Percentiles rank a stretch among this genome's conserved stretches.
These are phyloP conservation scores for Varanus komodoensis DNA, from an alignment of 2,113 vertebrate genomes.

Conservation along the genomic window DNA sequence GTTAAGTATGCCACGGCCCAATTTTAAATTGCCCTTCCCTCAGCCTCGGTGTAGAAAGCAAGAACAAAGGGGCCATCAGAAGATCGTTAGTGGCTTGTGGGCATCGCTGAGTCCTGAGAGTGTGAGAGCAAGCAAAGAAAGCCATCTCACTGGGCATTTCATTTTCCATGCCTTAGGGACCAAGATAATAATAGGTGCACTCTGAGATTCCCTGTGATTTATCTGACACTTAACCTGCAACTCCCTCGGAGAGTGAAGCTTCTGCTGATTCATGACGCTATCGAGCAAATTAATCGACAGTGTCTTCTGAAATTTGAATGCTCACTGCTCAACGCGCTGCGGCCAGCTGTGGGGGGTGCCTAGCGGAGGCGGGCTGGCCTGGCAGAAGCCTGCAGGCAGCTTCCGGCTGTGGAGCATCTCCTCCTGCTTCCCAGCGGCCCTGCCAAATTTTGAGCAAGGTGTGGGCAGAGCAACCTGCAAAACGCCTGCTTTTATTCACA, in stretches of 20 bases:
- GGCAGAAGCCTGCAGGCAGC: not conserved
- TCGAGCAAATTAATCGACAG: conserved; percentile 75
- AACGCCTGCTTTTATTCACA: too few relatives aligned
- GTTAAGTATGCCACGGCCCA: not conserved
- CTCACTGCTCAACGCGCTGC: conserved; percentile 44
- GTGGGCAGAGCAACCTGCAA: too few relatives aligned
- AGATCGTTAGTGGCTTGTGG: too few relatives aligned
- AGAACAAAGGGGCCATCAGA: not conserved
- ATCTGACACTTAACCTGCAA: conserved; percentile 68
- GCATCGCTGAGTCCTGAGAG: not conserved
- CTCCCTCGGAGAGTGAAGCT: conserved; percentile 65
- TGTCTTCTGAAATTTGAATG: conserved; percentile 52
- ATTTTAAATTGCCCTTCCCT: not conserved
- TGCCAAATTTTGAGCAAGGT: not conserved
- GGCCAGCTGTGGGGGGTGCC: not conserved
- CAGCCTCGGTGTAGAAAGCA: not conserved
- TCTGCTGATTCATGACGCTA: conserved; percentile 69
- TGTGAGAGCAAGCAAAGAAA: conserved; percentile 7
- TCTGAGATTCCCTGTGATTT: conserved; percentile 71
- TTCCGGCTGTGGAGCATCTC: not conserved
- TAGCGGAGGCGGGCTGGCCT: not conserved
- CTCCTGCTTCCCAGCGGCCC: not conserved
- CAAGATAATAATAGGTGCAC: conserved; percentile 63
- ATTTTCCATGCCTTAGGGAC: conserved; percentile 51
- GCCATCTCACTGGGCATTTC: conserved; percentile 29